A percentile compares a stretch with the other conserved stretches of the same genome.
Evolutionary conservation across 2,797 vertebrate species (phyloP).

Genomic region (Chelonia mydas): DNA sequence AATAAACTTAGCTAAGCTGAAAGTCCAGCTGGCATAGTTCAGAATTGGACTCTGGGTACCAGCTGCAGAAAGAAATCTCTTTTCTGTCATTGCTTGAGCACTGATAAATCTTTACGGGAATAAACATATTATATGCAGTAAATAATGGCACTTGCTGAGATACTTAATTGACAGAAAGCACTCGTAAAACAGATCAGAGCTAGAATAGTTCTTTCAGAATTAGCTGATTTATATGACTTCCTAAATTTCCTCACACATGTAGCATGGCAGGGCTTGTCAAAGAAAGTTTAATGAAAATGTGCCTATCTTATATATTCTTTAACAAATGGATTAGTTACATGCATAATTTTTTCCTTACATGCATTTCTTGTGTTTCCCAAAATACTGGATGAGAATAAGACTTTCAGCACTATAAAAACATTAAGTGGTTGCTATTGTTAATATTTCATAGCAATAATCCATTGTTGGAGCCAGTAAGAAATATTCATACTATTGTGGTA

Average conservation of each 20-base stretch:
- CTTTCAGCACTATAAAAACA: background rate
- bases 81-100: background rate
- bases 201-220: background rate
- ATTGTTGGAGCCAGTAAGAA: background rate
- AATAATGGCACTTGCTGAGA: background rate
- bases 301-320: background rate
- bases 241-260: background rate
- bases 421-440: background rate
- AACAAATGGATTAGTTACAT: background rate
- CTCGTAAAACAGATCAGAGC: background rate
- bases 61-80: background rate
- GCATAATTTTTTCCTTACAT: background rate
- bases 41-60: background rate
- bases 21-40: background rate
- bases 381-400: background rate
- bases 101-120: background rate
- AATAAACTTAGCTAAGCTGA: background rate
- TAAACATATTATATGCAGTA: background rate
- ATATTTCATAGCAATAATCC: background rate
- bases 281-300: background rate
- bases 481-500: background rate
- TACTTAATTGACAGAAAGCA: background rate
- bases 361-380: background rate
- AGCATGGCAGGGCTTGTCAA: background rate
- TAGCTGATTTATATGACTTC: background rate